phyloP scores from a whole-genome alignment of 1,140 invertebrate species.

The Acromyrmex charruanus region DNA sequence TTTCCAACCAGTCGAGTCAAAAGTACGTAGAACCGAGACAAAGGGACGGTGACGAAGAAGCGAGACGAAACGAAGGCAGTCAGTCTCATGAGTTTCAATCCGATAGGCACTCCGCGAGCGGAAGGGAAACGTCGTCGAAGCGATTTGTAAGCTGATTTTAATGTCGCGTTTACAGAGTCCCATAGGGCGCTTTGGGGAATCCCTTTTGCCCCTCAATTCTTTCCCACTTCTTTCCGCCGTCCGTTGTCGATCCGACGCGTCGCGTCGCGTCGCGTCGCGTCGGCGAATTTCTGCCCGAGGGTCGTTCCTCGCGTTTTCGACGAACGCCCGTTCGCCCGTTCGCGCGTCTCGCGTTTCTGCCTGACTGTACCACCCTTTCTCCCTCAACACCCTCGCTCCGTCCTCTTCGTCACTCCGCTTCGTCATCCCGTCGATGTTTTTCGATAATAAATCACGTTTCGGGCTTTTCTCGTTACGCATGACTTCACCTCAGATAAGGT shows the following conservation, averaged over 20 bases:
- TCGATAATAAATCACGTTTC: constrained; percentile 78
- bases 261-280: constrained; percentile 64
- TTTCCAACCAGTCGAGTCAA: background rate
- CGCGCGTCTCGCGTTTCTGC: constrained; percentile 50
- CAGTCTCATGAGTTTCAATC: constrained; percentile 72
- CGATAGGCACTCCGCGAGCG: constrained; percentile 67
- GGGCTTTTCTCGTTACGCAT: constrained; percentile 64
- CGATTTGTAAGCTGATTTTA: constrained; percentile 81
- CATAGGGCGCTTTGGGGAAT: constrained; percentile 56
- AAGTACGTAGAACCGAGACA: constrained; percentile 23
- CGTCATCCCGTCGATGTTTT: constrained; percentile 64
- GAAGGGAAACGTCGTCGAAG: constrained; percentile 73
- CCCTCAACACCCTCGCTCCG: background rate
- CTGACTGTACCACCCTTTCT: constrained; percentile 10
- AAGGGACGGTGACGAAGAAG: constrained; percentile 7
- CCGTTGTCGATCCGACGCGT: constrained; percentile 19
- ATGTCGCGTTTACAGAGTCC: constrained; percentile 79
- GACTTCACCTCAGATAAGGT: constrained; percentile 67
- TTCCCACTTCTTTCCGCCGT: constrained; percentile 12
- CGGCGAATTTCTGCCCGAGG: constrained; percentile 68
- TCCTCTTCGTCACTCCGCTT: constrained; percentile 54
- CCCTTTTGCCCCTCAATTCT: constrained; percentile 26
- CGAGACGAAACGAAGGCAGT: constrained; percentile 35
- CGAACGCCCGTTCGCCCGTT: constrained; percentile 57
- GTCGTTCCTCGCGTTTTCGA: constrained; percentile 74